Conservation (phyloP, 2,113 vertebrate species). For the Neogale vison region DNA sequence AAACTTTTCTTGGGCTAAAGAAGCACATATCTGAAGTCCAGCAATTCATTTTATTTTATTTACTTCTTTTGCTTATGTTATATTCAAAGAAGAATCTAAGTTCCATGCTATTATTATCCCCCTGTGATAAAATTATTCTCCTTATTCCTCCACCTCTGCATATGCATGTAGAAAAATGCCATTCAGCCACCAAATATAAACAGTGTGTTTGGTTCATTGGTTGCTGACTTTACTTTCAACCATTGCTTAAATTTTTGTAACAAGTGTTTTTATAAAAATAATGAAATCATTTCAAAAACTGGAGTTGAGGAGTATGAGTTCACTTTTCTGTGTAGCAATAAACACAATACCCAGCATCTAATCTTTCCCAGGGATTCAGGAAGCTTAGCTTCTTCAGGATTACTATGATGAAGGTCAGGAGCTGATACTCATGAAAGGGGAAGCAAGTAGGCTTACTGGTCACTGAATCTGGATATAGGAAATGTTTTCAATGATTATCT, state of each 20-base stretch:
- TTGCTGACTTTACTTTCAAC: constrained; percentile 48
- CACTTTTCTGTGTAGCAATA: background rate
- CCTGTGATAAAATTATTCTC: background rate
- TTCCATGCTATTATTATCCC: background rate
- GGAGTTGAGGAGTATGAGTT: background rate
- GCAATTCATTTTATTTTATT: background rate
- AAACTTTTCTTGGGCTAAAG: background rate
- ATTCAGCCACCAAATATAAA: background rate
- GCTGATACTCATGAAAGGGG: background rate
- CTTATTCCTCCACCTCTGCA: background rate
- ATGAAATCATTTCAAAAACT: constrained; percentile 48
- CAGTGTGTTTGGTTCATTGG: background rate
- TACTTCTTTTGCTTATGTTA: background rate
- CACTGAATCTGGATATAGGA: background rate
- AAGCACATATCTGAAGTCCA: background rate
- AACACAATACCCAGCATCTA: background rate
- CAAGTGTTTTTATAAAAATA: constrained; percentile 59
- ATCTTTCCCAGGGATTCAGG: background rate
- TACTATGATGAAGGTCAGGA: background rate
- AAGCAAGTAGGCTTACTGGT: background rate
- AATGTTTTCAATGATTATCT: background rate
- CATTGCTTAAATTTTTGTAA: constrained; percentile 51
- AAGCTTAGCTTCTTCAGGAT: background rate
- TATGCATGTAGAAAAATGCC: background rate
- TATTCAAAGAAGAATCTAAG: background rate